Percentiles rank a stretch among this genome's conserved stretches.
Conservation (phyloP, 2,113 vertebrate species). For the Rhegmatorhina hoffmannsi region DNA sequence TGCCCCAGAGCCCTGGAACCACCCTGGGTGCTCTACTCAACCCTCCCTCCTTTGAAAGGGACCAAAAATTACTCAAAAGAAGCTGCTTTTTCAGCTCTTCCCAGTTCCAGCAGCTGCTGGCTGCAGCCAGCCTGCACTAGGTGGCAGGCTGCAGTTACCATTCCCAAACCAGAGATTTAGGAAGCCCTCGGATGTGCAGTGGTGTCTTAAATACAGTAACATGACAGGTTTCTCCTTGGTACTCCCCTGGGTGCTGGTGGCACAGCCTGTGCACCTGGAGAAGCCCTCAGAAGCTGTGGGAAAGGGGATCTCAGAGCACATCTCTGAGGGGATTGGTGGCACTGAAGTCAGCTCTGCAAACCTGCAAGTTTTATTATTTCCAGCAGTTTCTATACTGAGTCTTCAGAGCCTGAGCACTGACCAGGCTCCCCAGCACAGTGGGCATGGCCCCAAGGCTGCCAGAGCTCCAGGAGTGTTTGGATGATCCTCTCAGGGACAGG, state of each 20-base stretch:
- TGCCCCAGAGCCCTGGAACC: background rate
- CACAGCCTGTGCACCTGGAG: background rate
- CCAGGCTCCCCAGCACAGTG: background rate
- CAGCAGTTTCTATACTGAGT: background rate
- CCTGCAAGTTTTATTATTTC: background rate
- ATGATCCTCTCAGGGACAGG: rapidly evolving
- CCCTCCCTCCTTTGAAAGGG: background rate
- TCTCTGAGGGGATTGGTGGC: background rate
- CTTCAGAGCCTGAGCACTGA: background rate
- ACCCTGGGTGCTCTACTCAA: background rate
- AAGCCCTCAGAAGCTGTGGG: background rate
- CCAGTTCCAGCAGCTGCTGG: background rate
- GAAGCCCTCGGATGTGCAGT: background rate
- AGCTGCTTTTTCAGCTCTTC: background rate
- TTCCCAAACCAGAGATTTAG: background rate
- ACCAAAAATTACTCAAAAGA: background rate
- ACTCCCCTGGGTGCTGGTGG: background rate
- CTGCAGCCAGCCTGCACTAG: background rate
- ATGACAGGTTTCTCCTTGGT: conserved; percentile 46
- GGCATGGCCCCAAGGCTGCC: background rate
- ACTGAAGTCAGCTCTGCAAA: background rate
- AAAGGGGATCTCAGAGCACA: background rate
- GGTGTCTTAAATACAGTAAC: conserved; percentile 37
- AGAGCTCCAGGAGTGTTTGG: background rate
- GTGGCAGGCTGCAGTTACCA: conserved; percentile 49